Conservation (phyloP, 2,888 invertebrate genomes). For the Callyntrura guangdongensis region DNA sequence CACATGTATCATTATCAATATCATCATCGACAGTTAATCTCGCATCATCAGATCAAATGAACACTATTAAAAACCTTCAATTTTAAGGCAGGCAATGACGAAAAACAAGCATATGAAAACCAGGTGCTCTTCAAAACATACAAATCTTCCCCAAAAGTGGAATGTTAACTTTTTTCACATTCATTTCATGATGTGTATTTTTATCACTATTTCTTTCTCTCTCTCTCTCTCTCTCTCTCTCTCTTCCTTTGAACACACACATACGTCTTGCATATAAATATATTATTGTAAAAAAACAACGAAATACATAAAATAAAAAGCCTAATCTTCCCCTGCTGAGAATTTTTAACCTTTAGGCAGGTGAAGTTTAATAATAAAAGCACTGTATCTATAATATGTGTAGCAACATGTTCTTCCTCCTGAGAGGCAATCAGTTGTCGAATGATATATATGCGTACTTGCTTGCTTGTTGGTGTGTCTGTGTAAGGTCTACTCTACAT, state of each 20-base stretch:
- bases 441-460: conserved; percentile 71
- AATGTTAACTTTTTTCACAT: conserved; percentile 59
- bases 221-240: conserved; percentile 17
- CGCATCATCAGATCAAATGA: not conserved
- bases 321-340: conserved; percentile 77
- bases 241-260: too few species aligned
- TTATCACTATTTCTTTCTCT: not conserved
- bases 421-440: conserved; percentile 76
- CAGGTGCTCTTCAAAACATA: conserved; percentile 26
- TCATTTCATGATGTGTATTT: conserved; percentile 30
- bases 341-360: conserved; percentile 77
- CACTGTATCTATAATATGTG: conserved; percentile 28
- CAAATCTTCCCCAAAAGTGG: conserved; percentile 56
- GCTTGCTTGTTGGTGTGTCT: conserved; percentile 9
- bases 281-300: conserved; percentile 53
- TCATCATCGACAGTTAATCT: not conserved
- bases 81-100: not conserved
- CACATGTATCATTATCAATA: not conserved
- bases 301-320: conserved; percentile 53
- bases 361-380: conserved; percentile 71
- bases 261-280: conserved; percentile 38
- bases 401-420: conserved; percentile 73
- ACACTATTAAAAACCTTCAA: not conserved
- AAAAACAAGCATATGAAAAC: conserved; percentile 25
- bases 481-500: not conserved